Percentiles rank a stretch among this genome's conserved stretches.
Evolutionary conservation across 2,888 invertebrate genomes (phyloP).

Genomic region (Melinopterus prodromus): DNA sequence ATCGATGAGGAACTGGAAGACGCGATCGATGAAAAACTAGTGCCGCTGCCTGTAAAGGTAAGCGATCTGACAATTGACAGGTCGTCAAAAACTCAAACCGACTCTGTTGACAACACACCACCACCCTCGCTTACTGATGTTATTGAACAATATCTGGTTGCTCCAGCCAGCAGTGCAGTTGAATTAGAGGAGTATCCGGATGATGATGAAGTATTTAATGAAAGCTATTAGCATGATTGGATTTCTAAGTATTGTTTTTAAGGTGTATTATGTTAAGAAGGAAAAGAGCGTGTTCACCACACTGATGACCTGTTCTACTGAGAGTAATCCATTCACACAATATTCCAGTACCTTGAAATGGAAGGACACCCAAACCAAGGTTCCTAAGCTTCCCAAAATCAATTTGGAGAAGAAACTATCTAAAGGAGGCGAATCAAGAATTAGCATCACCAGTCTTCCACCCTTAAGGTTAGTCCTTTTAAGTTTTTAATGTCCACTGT

Average conservation of each 20-base stretch:
- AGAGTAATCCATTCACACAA: constrained; percentile 18
- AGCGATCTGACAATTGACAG: neutral
- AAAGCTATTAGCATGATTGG: neutral
- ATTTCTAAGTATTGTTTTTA: neutral
- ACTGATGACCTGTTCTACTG: constrained; percentile 16
- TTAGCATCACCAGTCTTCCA: constrained; percentile 18
- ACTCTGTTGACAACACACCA: constrained; percentile 1
- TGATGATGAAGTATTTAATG: constrained; percentile 7
- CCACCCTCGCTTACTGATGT: constrained; percentile 14
- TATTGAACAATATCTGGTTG: constrained; percentile 19
- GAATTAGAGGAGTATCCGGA: constrained; percentile 7
- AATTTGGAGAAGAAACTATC: constrained; percentile 6
- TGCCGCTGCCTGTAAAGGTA: neutral
- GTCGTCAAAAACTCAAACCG: constrained; percentile 12
- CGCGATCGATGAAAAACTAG: neutral
- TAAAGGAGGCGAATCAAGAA: constrained; percentile 8
- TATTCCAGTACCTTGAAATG: constrained; percentile 16
- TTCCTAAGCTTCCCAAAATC: neutral
- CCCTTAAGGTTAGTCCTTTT: constrained; percentile 9
- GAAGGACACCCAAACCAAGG: neutral
- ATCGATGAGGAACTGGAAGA: constrained; percentile 13
- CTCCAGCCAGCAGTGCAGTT: constrained; percentile 10
- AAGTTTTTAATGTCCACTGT: too few species aligned
- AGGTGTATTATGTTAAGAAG: constrained; percentile 12
- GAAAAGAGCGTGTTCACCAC: constrained; percentile 15